Percentiles rank a stretch among this genome's conserved stretches.
Evolutionary conservation across 2,888 invertebrate species (phyloP).

Genomic region (Cosmia pyralina): DNA sequence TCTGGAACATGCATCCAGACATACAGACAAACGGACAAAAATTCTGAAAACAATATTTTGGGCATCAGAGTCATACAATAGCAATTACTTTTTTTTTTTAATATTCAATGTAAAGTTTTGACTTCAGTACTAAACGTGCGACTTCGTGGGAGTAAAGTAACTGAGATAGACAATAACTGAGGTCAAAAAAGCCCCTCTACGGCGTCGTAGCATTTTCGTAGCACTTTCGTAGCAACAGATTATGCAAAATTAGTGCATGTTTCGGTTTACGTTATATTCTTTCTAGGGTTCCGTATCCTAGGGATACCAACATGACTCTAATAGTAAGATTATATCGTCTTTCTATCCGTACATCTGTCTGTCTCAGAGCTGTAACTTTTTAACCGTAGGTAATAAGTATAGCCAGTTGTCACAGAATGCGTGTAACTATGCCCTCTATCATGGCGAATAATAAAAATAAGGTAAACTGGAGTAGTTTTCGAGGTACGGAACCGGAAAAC

Average conservation of each 20-base stretch:
- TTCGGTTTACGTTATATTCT: neutral
- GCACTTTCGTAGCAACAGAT: constrained; percentile 2
- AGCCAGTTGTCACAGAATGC: neutral
- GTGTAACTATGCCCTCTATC: neutral
- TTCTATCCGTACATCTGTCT: neutral
- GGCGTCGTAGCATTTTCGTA: constrained; percentile 17
- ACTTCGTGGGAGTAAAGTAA: neutral
- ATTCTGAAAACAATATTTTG: too few relatives aligned
- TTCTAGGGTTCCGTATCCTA: neutral
- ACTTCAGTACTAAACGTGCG: too few relatives aligned
- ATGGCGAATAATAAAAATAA: neutral
- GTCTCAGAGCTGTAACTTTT: neutral
- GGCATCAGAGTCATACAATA: too few relatives aligned
- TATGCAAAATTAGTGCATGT: neutral
- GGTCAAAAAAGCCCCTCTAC: neutral
- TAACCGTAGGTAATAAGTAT: neutral
- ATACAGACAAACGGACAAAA: too few relatives aligned
- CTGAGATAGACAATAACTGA: too few relatives aligned
- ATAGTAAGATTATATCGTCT: neutral
- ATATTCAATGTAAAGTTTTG: too few relatives aligned
- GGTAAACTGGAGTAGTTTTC: neutral
- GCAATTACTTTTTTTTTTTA: too few relatives aligned
- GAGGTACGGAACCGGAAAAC: neutral
- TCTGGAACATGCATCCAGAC: too few relatives aligned
- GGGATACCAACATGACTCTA: too few relatives aligned